Base-by-base conservation (phyloP, 2,888 invertebrate genomes). In the Chrysina gloriosa region DNA sequence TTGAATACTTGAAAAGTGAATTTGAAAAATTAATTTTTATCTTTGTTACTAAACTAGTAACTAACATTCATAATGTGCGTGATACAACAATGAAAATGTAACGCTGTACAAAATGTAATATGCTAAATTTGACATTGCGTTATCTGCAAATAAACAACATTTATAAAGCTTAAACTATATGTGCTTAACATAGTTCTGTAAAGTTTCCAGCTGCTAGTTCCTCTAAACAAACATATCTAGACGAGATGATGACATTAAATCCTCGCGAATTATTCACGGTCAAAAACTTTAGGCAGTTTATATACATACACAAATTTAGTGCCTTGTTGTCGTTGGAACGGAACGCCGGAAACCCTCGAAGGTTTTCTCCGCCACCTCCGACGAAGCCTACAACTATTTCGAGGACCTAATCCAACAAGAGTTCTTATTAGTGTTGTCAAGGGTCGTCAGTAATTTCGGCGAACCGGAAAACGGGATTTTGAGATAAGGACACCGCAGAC, bases 351-450 rank as follows among this genome's bases (percentile, higher is more conserved):
- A n/a, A 29, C 52, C 52, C 52, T 52, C 39, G 16, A 39, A 39
- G 27, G 42, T 27, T 58, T 39, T 61, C 54, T 61, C 42, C 9
- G n/a, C 52, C 52, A 16, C 16, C 42, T 61, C 58, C 29, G 16
- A 61, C 42, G 52, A 29, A 52, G 42, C 29, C 27, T 42, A 42
- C 58, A 61, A 61, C 58, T 61, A 61, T 61, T 42, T 42, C 27
- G 42, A 61, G 58, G 58, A 61, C 58, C 58, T 61, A 61, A 61
- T 61, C 58, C 58, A 61, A 61, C 58, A 61, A 61, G 58, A 61
- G 58, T 61, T 61, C 58, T 61, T 61, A 61, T 61, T 61, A 61
- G 58, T 42, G 42, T 61, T 42, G 58, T 61, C 58, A 39, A 58
- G 58, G 58, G 58, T 61, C 58, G 58, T 42, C 42, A 42, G 58